Conservation (phyloP, 2,113 vertebrate species). For the Alligator mississippiensis region DNA sequence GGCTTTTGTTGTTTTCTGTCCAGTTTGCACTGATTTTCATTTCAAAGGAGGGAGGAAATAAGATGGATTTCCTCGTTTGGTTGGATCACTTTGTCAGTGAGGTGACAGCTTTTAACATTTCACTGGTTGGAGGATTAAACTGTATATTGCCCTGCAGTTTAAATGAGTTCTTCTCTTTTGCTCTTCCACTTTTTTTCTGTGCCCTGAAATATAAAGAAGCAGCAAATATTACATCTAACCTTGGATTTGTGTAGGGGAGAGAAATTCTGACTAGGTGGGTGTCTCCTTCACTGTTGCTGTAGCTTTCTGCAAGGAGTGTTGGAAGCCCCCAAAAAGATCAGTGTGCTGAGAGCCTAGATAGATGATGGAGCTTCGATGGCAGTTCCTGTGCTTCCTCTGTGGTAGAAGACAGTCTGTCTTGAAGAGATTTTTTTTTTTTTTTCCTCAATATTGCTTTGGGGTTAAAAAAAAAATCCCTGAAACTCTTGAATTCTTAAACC, state of each 20-base stretch:
- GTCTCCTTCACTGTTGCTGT: constrained; percentile 13
- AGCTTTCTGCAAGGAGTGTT: constrained; percentile 1
- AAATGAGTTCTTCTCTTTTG: background rate
- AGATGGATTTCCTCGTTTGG: constrained; percentile 33
- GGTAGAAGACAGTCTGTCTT: constrained; percentile 21
- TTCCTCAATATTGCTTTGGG: too few relatives aligned
- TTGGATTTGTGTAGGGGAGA: background rate
- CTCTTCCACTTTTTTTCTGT: background rate
- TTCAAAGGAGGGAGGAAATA: constrained; percentile 37
- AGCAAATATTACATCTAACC: background rate
- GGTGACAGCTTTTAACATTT: background rate
- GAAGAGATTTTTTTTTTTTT: constrained; percentile 20
- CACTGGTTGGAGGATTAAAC: background rate
- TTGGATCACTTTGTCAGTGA: constrained; percentile 1
- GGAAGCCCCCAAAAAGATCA: constrained; percentile 26
- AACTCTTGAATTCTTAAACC: too few relatives aligned
- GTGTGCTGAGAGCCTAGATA: background rate
- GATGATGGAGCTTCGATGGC: background rate
- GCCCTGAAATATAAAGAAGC: background rate
- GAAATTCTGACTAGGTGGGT: constrained; percentile 9
- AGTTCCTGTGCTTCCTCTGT: background rate
- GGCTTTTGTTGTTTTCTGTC: background rate
- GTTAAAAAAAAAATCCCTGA: too few relatives aligned
- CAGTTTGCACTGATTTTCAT: constrained; percentile 50
- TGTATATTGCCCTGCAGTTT: background rate